Conservation (phyloP, 1,140 invertebrate genomes). For the Maconellicoccus hirsutus region DNA sequence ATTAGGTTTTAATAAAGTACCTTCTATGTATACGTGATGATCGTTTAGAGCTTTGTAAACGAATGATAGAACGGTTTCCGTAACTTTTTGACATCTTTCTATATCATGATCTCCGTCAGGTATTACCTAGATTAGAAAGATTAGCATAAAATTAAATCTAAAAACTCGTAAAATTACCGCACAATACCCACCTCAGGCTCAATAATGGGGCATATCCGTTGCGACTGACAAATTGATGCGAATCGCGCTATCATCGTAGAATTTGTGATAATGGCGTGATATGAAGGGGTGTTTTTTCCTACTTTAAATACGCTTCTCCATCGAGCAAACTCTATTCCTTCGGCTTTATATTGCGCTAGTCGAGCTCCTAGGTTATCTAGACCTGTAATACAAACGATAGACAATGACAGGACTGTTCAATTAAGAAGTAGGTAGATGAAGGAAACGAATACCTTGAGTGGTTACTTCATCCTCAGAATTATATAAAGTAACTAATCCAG, state of each 20-base stretch:
- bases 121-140: slow-evolving; percentile 39
- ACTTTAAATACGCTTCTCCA: slow-evolving; percentile 98
- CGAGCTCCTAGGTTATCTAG: slow-evolving; percentile 86
- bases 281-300: slow-evolving; percentile 72
- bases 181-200: slow-evolving; percentile 65
- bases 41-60: slow-evolving; percentile 94
- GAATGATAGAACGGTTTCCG: slow-evolving; percentile 87
- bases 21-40: slow-evolving; percentile 95
- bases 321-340: slow-evolving; percentile 96
- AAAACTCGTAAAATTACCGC: no score
- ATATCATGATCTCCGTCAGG: slow-evolving; percentile 88
- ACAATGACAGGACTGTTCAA: background rate
- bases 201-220: slow-evolving; percentile 95
- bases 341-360: slow-evolving; percentile 96
- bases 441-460: slow-evolving; percentile 60
- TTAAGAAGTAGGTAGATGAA: background rate
- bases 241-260: slow-evolving; percentile 95
- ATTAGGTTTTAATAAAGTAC: slow-evolving; percentile 95
- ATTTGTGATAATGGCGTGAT: slow-evolving; percentile 82
- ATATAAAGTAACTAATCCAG: slow-evolving; percentile 73
- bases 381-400: slow-evolving; percentile 39
- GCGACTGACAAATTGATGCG: slow-evolving; percentile 92
- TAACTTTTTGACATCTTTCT: slow-evolving; percentile 83
- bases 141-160: background rate
- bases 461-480: slow-evolving; percentile 89